Base-by-base conservation (phyloP, 2,888 invertebrate genomes). In the Gnatocerus cornutus region DNA sequence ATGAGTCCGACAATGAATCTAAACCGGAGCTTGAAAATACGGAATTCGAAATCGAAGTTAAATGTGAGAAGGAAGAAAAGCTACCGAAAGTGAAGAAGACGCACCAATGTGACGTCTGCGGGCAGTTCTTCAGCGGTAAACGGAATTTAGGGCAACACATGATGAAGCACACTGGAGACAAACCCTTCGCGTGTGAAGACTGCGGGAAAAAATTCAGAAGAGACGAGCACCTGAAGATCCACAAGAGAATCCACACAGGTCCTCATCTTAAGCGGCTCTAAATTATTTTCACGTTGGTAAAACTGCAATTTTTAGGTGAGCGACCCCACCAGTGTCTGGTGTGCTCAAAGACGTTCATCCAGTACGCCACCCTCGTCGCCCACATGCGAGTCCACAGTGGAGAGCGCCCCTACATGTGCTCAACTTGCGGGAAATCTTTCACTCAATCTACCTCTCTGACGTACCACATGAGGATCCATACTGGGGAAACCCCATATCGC, bases 231-330 rank as follows among this genome's bases (percentile, higher is more conserved):
- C 69, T 80, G 0, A 71, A 71, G 10, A 78, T 79, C 5, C 82
- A 82, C 61, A 77, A 73, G 66, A 70, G 82, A 29, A 80, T 74
- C 7, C 81, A 81, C 67, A 81, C 81, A 45, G 81, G 81, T 76
- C 1, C 21, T 21, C 2, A 21, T 21, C 1, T 4, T 4, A 71
- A 59, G 13, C 1, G 33, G 33, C 33, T 21, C 4, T 21, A 4
- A 1, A 21, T 4, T 37, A 5, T 27, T 37, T 33, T 13, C 39
- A 3, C n/a, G 10, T 39, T 39, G 0, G 39, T 39, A 8, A 29
- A 7, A n/a, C n/a, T n/a, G n/a, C n/a, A n/a, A n/a, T n/a, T 69
- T 69, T 37, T 68, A 79, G 79, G 78, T 3, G 79, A 79, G 50
- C 67, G 75, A 5, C 79, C 79, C 2, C 74, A 77, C 43, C 66